These are phyloP conservation scores for Erpetoichthys calabaricus DNA, from an alignment of 2,797 vertebrate species.

Conservation along the genomic window DNA sequence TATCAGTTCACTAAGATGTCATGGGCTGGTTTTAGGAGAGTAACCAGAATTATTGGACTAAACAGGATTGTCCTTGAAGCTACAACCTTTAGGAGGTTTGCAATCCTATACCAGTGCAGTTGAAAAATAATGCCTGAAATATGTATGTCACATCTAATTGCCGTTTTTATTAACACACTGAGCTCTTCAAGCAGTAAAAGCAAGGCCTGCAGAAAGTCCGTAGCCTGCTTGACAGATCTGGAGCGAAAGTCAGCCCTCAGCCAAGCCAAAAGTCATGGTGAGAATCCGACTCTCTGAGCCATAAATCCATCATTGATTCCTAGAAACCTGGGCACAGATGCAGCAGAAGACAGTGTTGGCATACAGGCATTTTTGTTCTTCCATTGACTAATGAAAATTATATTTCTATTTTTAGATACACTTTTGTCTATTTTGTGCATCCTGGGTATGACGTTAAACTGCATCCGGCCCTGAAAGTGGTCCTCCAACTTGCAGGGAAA, in stretches of 20 bases:
- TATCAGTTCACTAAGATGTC: too few relatives aligned
- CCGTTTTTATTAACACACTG: conserved; percentile 18
- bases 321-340: not conserved
- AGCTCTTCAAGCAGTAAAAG: conserved; percentile 19
- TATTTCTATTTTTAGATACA: too few relatives aligned
- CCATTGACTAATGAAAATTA: too few relatives aligned
- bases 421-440: too few relatives aligned
- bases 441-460: too few relatives aligned
- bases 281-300: conserved; percentile 34
- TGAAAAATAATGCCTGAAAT: conserved; percentile 38
- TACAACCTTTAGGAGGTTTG: conserved; percentile 24
- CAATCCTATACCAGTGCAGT: conserved; percentile 24
- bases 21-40: conserved; percentile 5
- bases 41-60: conserved; percentile 10
- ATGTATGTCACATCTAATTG: conserved; percentile 46
- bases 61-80: conserved; percentile 18
- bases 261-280: conserved; percentile 36
- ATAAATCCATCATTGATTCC: conserved; percentile 19
- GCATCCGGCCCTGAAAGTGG: too few relatives aligned
- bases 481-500: too few relatives aligned
- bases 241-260: conserved; percentile 47
- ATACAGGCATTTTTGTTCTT: too few relatives aligned
- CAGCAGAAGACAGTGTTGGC: too few relatives aligned
- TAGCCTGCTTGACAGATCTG: conserved; percentile 58
- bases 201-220: conserved; percentile 37